These are phyloP conservation scores for Axinella damicornis DNA, from an alignment of 37 sponge, comb jelly and placozoan species.

Conservation along the genomic window DNA sequence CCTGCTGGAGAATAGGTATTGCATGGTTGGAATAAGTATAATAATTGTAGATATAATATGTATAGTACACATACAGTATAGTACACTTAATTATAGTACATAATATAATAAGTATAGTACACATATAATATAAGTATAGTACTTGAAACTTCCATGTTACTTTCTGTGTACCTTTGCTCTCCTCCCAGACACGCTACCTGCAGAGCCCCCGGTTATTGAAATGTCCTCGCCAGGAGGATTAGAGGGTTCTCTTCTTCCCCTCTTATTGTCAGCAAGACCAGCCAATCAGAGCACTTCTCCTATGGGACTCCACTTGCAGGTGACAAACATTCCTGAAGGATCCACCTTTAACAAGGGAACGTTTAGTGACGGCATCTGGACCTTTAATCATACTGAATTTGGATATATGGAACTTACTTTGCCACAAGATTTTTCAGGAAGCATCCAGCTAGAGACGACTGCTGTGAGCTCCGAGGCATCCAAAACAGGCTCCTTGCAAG, in stretches of 20 bases:
- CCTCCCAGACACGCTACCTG: neutral
- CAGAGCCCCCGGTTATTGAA: neutral
- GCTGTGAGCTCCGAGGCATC: neutral
- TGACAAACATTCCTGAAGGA: neutral
- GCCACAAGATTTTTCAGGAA: neutral
- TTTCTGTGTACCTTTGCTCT: too few relatives aligned
- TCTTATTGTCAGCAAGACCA: neutral
- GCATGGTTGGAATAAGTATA: too few relatives aligned
- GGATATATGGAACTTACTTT: neutral
- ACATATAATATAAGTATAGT: too few relatives aligned
- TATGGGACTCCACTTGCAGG: neutral
- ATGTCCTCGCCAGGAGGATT: neutral
- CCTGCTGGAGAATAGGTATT: too few relatives aligned
- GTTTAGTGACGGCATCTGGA: neutral
- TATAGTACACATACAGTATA: too few relatives aligned
- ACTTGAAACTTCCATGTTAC: too few relatives aligned
- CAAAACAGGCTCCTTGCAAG: neutral
- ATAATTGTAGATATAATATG: too few relatives aligned
- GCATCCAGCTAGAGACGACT: neutral
- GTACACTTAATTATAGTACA: too few relatives aligned
- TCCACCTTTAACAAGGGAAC: neutral
- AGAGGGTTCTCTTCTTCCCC: neutral
- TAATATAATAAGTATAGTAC: too few relatives aligned
- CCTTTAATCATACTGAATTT: neutral
- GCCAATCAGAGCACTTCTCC: too few relatives aligned